A percentile compares a stretch with the other conserved stretches of the same genome.
phyloP scores from a whole-genome alignment of 1,140 invertebrate species.

The Euura saliciscinereae region DNA sequence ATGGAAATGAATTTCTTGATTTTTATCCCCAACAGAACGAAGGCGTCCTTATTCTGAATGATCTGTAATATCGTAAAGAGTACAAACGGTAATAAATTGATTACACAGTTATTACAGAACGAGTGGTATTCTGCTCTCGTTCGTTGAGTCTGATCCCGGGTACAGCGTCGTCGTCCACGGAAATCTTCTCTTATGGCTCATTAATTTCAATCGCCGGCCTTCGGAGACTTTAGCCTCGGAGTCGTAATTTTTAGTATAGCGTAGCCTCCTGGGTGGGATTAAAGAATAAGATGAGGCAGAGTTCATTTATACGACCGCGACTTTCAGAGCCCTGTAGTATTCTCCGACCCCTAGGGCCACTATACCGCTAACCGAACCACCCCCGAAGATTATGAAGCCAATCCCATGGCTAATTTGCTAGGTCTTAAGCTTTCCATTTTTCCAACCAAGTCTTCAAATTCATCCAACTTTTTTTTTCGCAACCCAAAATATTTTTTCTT shows the following conservation, averaged over 20 bases:
- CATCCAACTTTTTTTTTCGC: not conserved
- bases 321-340: constrained; percentile 18
- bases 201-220: constrained; percentile 54
- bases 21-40: too few relatives aligned
- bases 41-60: too few relatives aligned
- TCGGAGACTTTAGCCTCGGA: constrained; percentile 27
- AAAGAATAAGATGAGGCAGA: constrained; percentile 57
- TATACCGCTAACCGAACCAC: constrained; percentile 21
- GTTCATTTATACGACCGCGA: constrained; percentile 55
- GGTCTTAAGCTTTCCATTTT: constrained; percentile 29
- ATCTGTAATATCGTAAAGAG: not conserved
- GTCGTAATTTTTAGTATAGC: constrained; percentile 48
- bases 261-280: constrained; percentile 47
- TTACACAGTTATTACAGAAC: not conserved
- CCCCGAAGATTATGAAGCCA: constrained; percentile 56
- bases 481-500: too few relatives aligned
- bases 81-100: constrained; percentile 8
- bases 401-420: constrained; percentile 60
- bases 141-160: too few relatives aligned
- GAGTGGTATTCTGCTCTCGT: not conserved
- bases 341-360: not conserved
- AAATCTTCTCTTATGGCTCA: constrained; percentile 24
- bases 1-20: too few relatives aligned
- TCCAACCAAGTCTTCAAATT: not conserved
- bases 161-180: not conserved